Percentiles rank a stretch among this genome's conserved stretches.
These are phyloP conservation scores for Calliphora vicina DNA, from an alignment of 1,140 invertebrate genomes.

Conservation along the genomic window DNA sequence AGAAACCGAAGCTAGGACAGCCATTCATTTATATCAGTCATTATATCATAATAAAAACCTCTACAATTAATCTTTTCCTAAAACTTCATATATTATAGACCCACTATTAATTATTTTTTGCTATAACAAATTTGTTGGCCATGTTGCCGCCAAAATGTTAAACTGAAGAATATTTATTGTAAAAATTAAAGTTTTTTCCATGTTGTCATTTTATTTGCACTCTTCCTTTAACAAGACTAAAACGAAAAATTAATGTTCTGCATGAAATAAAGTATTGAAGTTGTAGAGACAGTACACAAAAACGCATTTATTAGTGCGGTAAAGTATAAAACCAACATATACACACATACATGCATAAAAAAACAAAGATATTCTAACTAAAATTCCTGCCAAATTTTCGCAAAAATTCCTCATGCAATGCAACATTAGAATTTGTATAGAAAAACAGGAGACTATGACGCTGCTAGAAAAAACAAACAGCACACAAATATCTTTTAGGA, in stretches of 20 bases:
- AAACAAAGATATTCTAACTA: not conserved
- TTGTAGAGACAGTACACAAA: not conserved
- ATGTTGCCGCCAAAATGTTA: not conserved
- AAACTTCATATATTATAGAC: not conserved
- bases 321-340: not conserved
- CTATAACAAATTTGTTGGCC: not conserved
- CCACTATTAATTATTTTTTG: not conserved
- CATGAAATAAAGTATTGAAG: constrained; percentile 26
- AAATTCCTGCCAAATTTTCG: constrained; percentile 23
- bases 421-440: not conserved
- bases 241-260: constrained; percentile 27
- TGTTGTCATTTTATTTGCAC: not conserved
- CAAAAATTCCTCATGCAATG: not conserved
- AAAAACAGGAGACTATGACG: not conserved
- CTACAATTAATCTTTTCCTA: too few species aligned
- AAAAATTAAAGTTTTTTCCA: not conserved
- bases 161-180: constrained; percentile 3
- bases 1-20: too few species aligned
- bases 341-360: not conserved
- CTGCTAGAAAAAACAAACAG: not conserved
- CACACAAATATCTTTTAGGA: not conserved
- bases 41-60: too few species aligned
- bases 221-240: not conserved
- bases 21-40: too few species aligned
- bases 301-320: constrained; percentile 25